Evolutionary conservation across 2,888 invertebrate species (phyloP).

Genomic region (Sacculina carcini): DNA sequence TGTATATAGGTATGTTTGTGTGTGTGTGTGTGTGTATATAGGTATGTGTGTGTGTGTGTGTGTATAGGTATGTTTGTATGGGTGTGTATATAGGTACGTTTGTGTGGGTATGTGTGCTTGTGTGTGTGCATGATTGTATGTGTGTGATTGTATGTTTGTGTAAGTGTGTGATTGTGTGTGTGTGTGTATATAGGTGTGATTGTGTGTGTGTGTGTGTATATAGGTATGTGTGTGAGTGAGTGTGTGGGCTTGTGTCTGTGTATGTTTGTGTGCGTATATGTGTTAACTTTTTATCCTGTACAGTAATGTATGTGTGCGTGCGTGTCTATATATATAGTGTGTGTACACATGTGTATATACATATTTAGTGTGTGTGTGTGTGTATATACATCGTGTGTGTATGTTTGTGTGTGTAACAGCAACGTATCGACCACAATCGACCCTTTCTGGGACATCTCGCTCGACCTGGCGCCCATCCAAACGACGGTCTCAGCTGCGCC

Average conservation of each 20-base stretch:
- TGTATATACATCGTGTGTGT: neutral
- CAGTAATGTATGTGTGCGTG: neutral
- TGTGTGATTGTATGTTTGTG: too few species aligned
- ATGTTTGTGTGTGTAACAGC: conserved; percentile 21
- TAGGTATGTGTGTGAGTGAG: too few species aligned
- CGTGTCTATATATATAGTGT: neutral
- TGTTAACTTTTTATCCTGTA: conserved; percentile 13
- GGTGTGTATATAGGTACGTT: too few species aligned
- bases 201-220: too few species aligned
- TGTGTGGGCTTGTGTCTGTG: neutral
- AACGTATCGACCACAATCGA: conserved; percentile 90
- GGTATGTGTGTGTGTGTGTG: too few species aligned
- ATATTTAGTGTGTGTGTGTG: neutral
- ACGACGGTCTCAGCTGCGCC: neutral
- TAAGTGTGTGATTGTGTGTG: too few species aligned
- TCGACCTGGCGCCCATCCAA: conserved; percentile 38
- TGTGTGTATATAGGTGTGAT: too few species aligned
- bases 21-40: neutral
- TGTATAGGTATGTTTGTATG: too few species aligned
- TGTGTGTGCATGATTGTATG: too few species aligned
- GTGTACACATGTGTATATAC: neutral
- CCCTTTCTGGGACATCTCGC: conserved; percentile 90
- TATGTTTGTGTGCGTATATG: neutral
- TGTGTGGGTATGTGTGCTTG: too few species aligned
- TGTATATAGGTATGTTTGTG: neutral